A percentile compares a stretch with the other conserved stretches of the same genome.
phyloP scores from a whole-genome alignment of 2,888 invertebrate species.

The Apodemia mormo region DNA sequence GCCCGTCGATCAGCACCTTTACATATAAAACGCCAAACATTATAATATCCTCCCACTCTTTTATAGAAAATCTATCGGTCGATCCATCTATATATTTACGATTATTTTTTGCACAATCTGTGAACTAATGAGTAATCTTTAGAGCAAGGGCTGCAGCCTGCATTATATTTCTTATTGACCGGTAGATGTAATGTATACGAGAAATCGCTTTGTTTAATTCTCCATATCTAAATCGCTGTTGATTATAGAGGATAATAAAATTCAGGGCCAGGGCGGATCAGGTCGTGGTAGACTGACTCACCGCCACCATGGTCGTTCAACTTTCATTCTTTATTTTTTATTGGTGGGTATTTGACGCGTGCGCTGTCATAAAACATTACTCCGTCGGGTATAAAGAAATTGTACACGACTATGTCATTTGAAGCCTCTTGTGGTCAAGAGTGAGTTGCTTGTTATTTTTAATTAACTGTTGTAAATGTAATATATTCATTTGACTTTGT shows the following conservation, averaged over 20 bases:
- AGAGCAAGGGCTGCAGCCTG: too few relatives aligned
- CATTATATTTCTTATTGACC: too few relatives aligned
- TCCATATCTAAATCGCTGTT: constrained; percentile 22
- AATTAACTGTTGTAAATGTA: neutral
- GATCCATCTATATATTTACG: too few relatives aligned
- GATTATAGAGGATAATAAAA: constrained; percentile 33
- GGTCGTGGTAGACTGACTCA: constrained; percentile 65
- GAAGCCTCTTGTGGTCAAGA: neutral
- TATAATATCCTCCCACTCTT: too few relatives aligned
- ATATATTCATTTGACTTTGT: too few relatives aligned
- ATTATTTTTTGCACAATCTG: too few relatives aligned
- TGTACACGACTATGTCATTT: constrained; percentile 18
- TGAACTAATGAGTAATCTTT: too few relatives aligned
- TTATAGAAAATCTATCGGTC: too few relatives aligned
- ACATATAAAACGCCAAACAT: too few relatives aligned
- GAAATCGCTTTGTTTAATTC: constrained; percentile 6
- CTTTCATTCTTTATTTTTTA: constrained; percentile 72
- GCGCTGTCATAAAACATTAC: constrained; percentile 45
- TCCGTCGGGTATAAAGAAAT: constrained; percentile 27
- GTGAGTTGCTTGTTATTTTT: neutral
- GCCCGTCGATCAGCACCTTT: too few relatives aligned
- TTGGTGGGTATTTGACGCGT: constrained; percentile 55
- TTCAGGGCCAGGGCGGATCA: constrained; percentile 53
- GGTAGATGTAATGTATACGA: neutral
- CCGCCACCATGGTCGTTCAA: constrained; percentile 64